These are phyloP conservation scores for Copsychus sechellarum DNA, from an alignment of 2,113 vertebrate species.

Conservation along the genomic window DNA sequence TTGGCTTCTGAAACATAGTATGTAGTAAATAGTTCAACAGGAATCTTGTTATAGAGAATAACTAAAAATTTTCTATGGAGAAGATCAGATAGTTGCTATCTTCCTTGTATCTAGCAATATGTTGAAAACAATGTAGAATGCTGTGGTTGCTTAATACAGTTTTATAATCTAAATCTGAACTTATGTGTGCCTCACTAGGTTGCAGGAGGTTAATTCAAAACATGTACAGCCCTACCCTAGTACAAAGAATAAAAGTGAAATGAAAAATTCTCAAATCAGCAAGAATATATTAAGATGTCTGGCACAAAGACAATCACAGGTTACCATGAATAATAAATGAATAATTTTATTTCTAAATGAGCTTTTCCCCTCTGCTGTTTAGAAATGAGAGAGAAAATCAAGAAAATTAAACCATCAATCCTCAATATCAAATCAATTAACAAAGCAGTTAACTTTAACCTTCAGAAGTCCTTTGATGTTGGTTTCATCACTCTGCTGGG, in stretches of 20 bases:
- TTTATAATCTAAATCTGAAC: background rate
- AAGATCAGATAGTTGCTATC: background rate
- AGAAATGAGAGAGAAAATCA: background rate
- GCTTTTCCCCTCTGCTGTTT: background rate
- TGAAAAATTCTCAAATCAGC: background rate
- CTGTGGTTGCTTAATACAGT: background rate
- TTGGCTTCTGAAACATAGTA: background rate
- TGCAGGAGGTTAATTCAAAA: background rate
- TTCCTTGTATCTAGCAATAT: background rate
- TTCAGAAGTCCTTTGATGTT: background rate
- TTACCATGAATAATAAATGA: background rate
- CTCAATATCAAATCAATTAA: background rate
- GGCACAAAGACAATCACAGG: background rate
- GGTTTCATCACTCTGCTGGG: background rate
- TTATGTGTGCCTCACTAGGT: background rate
- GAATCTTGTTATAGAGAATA: background rate
- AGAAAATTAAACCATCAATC: background rate
- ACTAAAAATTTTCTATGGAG: background rate
- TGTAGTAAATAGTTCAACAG: background rate
- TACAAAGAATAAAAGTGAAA: background rate
- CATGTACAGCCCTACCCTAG: background rate
- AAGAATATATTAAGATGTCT: background rate
- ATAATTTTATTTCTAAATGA: background rate
- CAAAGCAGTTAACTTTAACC: background rate
- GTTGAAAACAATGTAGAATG: background rate